A percentile compares a stretch with the other conserved stretches of the same genome.
Conservation (phyloP, 2,888 invertebrate genomes). For the Drosophila aldrichi region DNA sequence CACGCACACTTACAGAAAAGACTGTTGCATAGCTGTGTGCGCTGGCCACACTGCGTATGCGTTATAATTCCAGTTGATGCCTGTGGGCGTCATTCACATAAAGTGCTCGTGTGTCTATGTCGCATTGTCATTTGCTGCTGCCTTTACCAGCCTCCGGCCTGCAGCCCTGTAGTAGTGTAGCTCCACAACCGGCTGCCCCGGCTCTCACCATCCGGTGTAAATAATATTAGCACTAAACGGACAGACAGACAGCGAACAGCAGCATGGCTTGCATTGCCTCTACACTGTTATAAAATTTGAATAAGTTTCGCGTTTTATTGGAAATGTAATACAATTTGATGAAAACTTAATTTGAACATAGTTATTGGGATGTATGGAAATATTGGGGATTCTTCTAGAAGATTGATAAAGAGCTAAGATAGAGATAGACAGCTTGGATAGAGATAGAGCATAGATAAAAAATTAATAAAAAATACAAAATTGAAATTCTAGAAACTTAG, state of each 20-base stretch:
- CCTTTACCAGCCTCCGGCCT: conserved; percentile 2
- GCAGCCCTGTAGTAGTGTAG: no score
- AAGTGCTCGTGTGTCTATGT: conserved; percentile 71
- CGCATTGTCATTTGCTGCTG: conserved; percentile 49
- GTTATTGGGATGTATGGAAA: background rate
- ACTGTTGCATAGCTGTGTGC: conserved; percentile 58
- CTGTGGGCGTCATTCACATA: conserved; percentile 73
- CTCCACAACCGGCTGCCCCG: background rate
- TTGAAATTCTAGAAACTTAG: no score
- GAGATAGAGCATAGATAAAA: no score
- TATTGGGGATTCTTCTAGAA: background rate
- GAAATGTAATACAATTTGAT: no score
- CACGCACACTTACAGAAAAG: conserved; percentile 1
- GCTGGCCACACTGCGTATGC: conserved; percentile 51
- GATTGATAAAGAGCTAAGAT: no score
- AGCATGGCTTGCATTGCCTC: conserved; percentile 14
- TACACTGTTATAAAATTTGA: conserved; percentile 1
- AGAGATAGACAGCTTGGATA: no score
- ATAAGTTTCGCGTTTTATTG: no score
- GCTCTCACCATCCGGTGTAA: conserved; percentile 50
- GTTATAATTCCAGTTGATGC: conserved; percentile 73
- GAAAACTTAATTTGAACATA: no score
- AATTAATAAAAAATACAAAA: no score
- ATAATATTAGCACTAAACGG: conserved; percentile 74
- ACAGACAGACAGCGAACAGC: conserved; percentile 26